Evolutionary conservation across 2,888 invertebrate species (phyloP).

Genomic region (Ochropleura leucogaster): DNA sequence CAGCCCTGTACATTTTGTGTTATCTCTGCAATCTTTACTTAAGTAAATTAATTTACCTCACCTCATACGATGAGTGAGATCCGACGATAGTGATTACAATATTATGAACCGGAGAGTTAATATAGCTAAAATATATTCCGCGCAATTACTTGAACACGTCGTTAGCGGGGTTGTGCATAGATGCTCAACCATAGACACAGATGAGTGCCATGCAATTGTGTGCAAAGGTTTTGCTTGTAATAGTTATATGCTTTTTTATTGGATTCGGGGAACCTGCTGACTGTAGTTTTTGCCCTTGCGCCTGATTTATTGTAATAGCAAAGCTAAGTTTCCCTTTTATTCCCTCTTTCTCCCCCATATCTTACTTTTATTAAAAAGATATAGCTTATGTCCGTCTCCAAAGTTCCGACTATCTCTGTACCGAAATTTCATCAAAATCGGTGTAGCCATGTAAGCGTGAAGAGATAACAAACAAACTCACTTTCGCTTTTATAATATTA

Average conservation of each 20-base stretch:
- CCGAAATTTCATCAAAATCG: too few species aligned
- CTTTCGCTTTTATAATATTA: too few species aligned
- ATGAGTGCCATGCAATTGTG: background rate
- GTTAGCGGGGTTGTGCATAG: constrained; percentile 13
- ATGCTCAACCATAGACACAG: background rate
- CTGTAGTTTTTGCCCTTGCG: too few species aligned
- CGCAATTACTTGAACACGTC: constrained; percentile 29
- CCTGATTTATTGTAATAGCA: too few species aligned
- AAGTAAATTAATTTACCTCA: constrained; percentile 67
- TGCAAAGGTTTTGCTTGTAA: background rate
- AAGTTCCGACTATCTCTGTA: too few species aligned
- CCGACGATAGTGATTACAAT: constrained; percentile 62
- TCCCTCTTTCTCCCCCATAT: too few species aligned
- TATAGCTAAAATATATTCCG: constrained; percentile 56
- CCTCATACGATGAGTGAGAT: constrained; percentile 61
- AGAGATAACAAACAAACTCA: too few species aligned
- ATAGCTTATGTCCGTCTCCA: too few species aligned
- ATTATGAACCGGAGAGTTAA: constrained; percentile 57
- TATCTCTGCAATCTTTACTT: constrained; percentile 63
- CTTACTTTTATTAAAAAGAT: too few species aligned
- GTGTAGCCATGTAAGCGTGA: too few species aligned
- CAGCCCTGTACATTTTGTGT: constrained; percentile 51
- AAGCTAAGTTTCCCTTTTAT: too few species aligned
- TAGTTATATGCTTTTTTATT: constrained; percentile 12
- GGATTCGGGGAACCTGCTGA: too few species aligned